Base-by-base conservation (phyloP, 2,797 vertebrate genomes). In the Pseudochaenichthys georgianus region DNA sequence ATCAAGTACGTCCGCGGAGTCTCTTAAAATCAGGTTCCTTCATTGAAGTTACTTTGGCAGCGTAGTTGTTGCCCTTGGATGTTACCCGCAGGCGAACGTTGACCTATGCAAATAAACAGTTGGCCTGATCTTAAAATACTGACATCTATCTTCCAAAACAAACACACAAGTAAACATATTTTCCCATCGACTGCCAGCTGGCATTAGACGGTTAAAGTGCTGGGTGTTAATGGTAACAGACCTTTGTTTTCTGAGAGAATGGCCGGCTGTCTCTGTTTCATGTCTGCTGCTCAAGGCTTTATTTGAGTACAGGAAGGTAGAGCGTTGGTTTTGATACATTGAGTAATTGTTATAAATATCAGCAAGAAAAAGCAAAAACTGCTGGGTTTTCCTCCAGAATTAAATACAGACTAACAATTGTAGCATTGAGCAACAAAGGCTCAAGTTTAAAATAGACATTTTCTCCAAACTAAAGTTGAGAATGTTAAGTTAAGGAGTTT, bases 131-230 rank as follows among this genome's bases (percentile, higher is more conserved):
- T 78, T 31, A 65, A 53, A 62, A 73, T 23, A 59, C 54, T 31
- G 16, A 47, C 64, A 51, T 13, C 69, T 34, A 54, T 68, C 31
- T 63, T 83, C 80, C 71, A 78, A 70, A 65, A 72, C 50, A 82
- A 87, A 82, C 41, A 83, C 57, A 50, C 55, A 13, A 58, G 75
- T 83, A 77, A 86, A 87, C 70, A 66, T 59, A 60, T 80, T 77
- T 72, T 84, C 75, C 77, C 67, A 74, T 64, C 71, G 45, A 60
- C 73, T 45, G 62, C 50, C 70, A 70, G 48, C 74, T 78, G 70
- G 53, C 75, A 43, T 21, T 0, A n/a, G 55, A 13, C 15, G 11
- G 16, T 53, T 81, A 50, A 19, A 11, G 64, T 68, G 55, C 28
- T 21, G 72, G 57, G 68, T 77, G 84, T 87, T 84, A 83, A 83